phyloP scores from a whole-genome alignment of 1,140 invertebrate genomes.

The Cardiocondyla obscurior region DNA sequence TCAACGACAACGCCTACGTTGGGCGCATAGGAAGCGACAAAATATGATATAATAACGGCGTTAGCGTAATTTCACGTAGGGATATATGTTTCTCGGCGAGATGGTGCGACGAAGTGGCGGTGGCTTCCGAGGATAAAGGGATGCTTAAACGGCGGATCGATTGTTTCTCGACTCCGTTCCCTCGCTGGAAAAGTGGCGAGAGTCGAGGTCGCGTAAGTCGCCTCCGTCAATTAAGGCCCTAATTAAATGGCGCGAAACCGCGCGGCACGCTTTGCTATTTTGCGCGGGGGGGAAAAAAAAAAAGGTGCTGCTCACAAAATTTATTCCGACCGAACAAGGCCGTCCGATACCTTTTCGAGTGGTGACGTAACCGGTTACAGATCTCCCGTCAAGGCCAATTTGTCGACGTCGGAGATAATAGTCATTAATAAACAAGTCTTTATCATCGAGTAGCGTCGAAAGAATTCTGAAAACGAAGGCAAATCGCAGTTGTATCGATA shows the following conservation, averaged over 20 bases:
- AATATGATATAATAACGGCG: neutral
- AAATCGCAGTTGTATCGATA: constrained; percentile 16
- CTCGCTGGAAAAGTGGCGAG: neutral
- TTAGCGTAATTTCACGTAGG: neutral
- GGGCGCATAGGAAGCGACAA: neutral
- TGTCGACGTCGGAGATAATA: neutral
- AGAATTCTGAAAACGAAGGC: constrained; percentile 11
- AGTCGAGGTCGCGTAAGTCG: neutral
- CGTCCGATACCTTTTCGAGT: neutral
- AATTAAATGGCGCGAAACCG: neutral
- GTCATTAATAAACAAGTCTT: constrained; percentile 37
- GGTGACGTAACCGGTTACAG: constrained; percentile 10
- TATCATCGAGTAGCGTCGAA: neutral
- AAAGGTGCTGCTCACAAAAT: neutral
- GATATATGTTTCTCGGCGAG: neutral
- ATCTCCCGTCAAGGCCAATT: constrained; percentile 3
- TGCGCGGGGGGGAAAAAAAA: neutral
- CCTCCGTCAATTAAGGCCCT: neutral
- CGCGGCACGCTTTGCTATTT: neutral
- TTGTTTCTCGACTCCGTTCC: neutral
- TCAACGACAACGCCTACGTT: neutral
- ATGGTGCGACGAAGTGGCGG: neutral
- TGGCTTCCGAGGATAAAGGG: neutral
- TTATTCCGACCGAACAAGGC: neutral
- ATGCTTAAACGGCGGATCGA: constrained; percentile 14